phyloP scores from a whole-genome alignment of 35 echinoderm and acorn worm genomes.

The Diadema setosum region DNA sequence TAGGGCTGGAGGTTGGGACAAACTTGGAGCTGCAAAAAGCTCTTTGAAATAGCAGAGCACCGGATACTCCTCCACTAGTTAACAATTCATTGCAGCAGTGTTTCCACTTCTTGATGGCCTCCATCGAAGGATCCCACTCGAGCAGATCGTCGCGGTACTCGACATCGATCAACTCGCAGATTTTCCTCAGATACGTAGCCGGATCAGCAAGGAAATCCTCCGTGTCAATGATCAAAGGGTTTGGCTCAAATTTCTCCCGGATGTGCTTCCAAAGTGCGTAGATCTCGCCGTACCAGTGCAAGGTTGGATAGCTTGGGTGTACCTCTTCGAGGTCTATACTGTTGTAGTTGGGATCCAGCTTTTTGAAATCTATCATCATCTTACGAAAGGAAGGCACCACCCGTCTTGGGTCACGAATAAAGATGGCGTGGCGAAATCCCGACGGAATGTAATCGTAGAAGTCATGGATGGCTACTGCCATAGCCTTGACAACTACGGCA shows the following conservation, averaged over 20 bases:
- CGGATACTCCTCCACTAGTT: background rate
- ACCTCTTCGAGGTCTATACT: background rate
- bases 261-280: background rate
- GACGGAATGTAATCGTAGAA: background rate
- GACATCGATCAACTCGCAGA: background rate
- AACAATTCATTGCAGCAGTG: background rate
- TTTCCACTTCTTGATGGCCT: background rate
- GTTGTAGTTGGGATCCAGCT: background rate
- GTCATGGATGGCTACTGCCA: background rate
- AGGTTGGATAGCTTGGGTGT: background rate
- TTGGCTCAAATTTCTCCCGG: background rate
- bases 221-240: constrained; percentile 10
- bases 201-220: constrained; percentile 4
- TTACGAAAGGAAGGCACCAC: background rate
- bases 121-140: background rate
- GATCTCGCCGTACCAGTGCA: background rate
- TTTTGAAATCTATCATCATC: background rate
- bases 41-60: background rate
- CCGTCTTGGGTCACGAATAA: background rate
- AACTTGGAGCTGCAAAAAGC: background rate
- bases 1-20: background rate
- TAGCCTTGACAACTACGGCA: background rate
- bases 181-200: background rate
- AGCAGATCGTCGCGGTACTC: constrained; percentile 3
- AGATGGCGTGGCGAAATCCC: background rate